Base-by-base conservation (phyloP, 2,113 vertebrate genomes). In the Nicator chloris region DNA sequence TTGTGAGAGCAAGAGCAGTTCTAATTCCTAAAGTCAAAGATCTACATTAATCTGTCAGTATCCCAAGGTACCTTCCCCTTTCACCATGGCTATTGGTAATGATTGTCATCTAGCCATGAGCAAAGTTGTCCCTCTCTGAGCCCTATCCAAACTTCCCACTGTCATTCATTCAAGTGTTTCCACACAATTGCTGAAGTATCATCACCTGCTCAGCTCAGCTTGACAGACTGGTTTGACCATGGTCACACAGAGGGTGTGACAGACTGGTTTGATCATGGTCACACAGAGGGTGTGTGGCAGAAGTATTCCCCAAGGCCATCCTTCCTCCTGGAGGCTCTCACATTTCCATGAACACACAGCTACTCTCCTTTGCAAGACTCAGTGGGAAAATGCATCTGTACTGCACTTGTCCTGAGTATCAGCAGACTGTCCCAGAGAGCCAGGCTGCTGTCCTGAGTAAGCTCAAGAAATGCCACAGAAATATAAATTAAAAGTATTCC, bases 1-100 rank as follows among this genome's bases (percentile, higher is more conserved):
- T 37, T 33, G 10, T 0, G 2, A 21, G 22, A 33, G 76, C 19
- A 78, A 40, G 15, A 70, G 7, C 0, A 0, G 18, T 63, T 23
- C 60, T 33, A 15, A 8, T 30, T 44, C 39, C 44, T 42, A 35
- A 89, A 86, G 65, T 15, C 40, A 44, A 60, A 45, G 7, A 70
- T 19, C 37, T 73, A 14, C 13, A 17, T 40, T 18, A 47, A 4
- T 8, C 15, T 49, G 14, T 31, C 14, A 24, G 10, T 50, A 73
- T 26, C n/a, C n/a, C 47, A 45, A 65, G 15, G 24, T 31, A 65
- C 10, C 4, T 40, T 73, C 10, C 30, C 20, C 24, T 53, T 37
- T 45, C 49, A 30, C 72, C 26, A 12, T 24, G 33, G 42, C 15
- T 79, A 71, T 45, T n/a, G 31, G 4, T 18, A 33, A 22, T 18